Evolutionary conservation across 2,888 invertebrate genomes (phyloP), one percentile per base, ranked within the genome.

Genomic region (Helicoverpa assulta): DNA sequence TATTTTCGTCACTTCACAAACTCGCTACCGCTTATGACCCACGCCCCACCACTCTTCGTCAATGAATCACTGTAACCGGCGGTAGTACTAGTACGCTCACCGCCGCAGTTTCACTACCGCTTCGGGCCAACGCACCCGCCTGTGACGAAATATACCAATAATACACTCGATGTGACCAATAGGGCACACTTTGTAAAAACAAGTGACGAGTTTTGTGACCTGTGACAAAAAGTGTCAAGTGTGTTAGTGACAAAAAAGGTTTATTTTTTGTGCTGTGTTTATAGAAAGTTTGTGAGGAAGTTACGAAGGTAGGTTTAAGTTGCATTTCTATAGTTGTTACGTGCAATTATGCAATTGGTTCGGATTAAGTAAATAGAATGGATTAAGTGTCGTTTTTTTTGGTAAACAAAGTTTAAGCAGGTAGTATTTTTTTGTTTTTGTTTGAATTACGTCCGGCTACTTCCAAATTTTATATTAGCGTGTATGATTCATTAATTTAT

Each of bases 81-180:
- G 58, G 75, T 80, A 75, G 76, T 81, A 76, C 84, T 80, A 75
- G 76, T 81, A 76, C 84, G 67, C 64, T 69, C 66, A 50, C 67
- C 52, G 67, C 8, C 56, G 62, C 75, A 83, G 83, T 84, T 84
- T 83, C 84, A 85, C 84, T 83, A 81, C 72, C 70, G 67, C 76
- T 12, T 64, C 83, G 74, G 83, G 78, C 77, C 80, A 80, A 80
- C 51, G 81, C 64, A 81, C 85, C 57, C 81, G 81, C 60, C n/a
- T 14, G 47, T 52, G 8, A 61, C 56, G 60, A 60, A 67, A 67
- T 61, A 55, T 16, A 43, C 19, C 1, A 37, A n/a, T 10, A 4
- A 10, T 37, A 16, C 5, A 16, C 10, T 47, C 26, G 37, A 29
- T 52, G 59, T 54, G 47, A 65, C 8, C 18, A 50, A 64, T 33